These are phyloP conservation scores for Pheosia gnoma DNA, from an alignment of 2,888 invertebrate genomes.

Conservation along the genomic window DNA sequence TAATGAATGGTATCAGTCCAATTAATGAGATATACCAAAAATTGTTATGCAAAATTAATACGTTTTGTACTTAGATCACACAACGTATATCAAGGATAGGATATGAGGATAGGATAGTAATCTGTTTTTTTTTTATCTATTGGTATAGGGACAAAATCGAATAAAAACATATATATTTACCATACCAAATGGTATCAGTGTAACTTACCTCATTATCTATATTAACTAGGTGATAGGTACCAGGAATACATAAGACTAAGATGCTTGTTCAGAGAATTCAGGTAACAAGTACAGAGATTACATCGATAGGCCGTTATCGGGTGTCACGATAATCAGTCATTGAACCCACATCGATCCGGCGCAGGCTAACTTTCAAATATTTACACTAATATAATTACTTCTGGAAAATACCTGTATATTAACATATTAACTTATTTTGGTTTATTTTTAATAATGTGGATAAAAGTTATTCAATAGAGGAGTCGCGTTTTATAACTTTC, in stretches of 20 bases:
- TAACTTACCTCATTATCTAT: too few relatives aligned
- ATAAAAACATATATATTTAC: too few relatives aligned
- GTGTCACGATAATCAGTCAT: constrained; percentile 47
- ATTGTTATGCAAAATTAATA: neutral
- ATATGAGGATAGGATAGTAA: too few relatives aligned
- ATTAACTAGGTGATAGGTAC: neutral
- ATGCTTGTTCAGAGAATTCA: constrained; percentile 46
- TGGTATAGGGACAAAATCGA: too few relatives aligned
- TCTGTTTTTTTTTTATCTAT: too few relatives aligned
- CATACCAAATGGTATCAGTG: too few relatives aligned
- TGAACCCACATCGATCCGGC: constrained; percentile 36
- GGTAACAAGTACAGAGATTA: constrained; percentile 56
- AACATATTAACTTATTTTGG: neutral
- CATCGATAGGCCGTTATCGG: constrained; percentile 45
- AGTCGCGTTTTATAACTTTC: too few relatives aligned
- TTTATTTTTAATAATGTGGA: too few relatives aligned
- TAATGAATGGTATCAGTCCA: neutral
- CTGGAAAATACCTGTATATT: constrained; percentile 21
- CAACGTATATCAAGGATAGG: too few relatives aligned
- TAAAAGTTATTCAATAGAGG: too few relatives aligned
- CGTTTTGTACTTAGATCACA: too few relatives aligned
- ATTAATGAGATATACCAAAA: neutral
- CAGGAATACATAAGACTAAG: constrained; percentile 13
- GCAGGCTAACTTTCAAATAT: constrained; percentile 26
- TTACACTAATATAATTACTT: constrained; percentile 22